A percentile compares a stretch with the other conserved stretches of the same genome.
These are phyloP conservation scores for Stictocephala bisonia DNA, from an alignment of 2,888 invertebrate species.

Conservation along the genomic window DNA sequence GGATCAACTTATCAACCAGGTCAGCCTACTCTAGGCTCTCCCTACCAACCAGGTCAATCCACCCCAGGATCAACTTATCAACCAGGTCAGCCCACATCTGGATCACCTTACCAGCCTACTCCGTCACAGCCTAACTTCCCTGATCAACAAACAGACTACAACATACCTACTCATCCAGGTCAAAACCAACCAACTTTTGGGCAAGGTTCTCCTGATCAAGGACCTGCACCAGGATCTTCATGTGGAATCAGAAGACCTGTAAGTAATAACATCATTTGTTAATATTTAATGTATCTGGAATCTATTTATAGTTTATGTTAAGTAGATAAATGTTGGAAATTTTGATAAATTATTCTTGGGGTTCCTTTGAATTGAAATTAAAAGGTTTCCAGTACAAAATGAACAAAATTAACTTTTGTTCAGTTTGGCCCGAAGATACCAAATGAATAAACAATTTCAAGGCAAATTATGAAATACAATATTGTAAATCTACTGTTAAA, in stretches of 20 bases:
- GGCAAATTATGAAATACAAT: neutral
- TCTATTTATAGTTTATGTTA: too few relatives aligned
- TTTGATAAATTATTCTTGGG: too few relatives aligned
- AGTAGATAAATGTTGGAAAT: too few relatives aligned
- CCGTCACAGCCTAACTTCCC: slow-evolving; percentile 58
- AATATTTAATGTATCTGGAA: too few relatives aligned
- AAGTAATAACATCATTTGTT: neutral
- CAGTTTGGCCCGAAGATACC: neutral
- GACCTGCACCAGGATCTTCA: slow-evolving; percentile 56
- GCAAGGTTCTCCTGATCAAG: neutral
- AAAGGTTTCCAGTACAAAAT: too few relatives aligned
- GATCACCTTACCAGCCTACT: neutral
- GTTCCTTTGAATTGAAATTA: too few relatives aligned
- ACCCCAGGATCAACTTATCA: neutral
- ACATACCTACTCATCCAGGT: slow-evolving; percentile 67
- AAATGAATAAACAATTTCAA: neutral
- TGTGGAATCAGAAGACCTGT: slow-evolving; percentile 45
- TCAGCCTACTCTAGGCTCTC: neutral
- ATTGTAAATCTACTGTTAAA: neutral
- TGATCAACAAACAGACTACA: slow-evolving; percentile 28
- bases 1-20: neutral
- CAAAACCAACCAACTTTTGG: slow-evolving; percentile 62
- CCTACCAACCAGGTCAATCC: slow-evolving; percentile 14
- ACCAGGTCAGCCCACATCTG: slow-evolving; percentile 49
- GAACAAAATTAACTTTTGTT: too few relatives aligned